Base-by-base conservation (phyloP, 2,888 invertebrate species). In the Perithous albicinctus region DNA sequence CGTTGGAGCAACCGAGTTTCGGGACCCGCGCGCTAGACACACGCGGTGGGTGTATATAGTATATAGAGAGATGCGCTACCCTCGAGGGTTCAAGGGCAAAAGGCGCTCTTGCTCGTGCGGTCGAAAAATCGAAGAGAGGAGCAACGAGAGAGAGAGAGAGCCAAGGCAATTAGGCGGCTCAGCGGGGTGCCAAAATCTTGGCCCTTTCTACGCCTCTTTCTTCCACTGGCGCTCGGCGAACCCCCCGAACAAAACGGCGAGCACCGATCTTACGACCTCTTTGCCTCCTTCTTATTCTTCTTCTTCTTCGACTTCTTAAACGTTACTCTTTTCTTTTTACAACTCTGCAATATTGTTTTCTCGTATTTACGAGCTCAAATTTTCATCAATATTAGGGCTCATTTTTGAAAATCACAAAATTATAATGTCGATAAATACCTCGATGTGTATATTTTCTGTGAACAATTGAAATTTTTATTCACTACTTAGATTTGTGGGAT, bases 151-250 rank as follows among this genome's bases (percentile, higher is more conserved):
- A 78, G 75, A 72, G 51, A 6, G 70, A 83, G 75, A 78, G 75
- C 77, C 85, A 84, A 92, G 89, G 91, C 92, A 92, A 92, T 92
- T 92, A 92, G 92, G 89, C 87, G 88, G 83, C 91, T 70, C 92
- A 92, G 92, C 91, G 78, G 92, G 92, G 91, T 91, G 91, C 91
- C 91, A 90, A 91, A 90, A 90, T 90, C 88, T 80, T 56, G 80
- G 84, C 61, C 59, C 83, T 74, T n/a, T 75, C 76, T 74, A 70
- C 76, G 78, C 80, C 82, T 81, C 79, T 82, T 85, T 80, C 79
- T 83, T 79, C 76, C 82, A 75, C 83, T 83, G 83, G 74, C 77
- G 79, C 82, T 82, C 79, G n/a, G n/a, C n/a, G n/a, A n/a, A 51
- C 32, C 18, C 59, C 15, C 18, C 59, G 59, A 35, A 32, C 15